Evolutionary conservation across 2,113 vertebrate species (phyloP).

Genomic region (Scopus umbretta): DNA sequence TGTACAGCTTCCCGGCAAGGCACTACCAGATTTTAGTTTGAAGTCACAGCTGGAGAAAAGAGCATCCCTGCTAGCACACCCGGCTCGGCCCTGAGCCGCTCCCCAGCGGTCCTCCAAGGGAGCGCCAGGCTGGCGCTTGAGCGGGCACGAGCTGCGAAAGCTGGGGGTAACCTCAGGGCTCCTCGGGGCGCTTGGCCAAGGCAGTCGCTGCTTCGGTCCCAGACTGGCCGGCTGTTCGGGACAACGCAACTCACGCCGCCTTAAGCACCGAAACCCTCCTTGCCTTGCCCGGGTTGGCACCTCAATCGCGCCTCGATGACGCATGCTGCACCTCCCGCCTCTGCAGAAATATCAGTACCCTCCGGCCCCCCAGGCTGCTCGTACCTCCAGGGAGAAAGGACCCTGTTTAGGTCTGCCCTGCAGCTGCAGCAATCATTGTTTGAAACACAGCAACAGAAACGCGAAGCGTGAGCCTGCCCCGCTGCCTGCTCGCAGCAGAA

Average conservation of each 20-base stretch:
- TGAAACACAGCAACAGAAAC: accelerated
- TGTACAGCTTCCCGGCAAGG: background rate
- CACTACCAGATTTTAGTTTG: accelerated
- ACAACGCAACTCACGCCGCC: accelerated
- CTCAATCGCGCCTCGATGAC: accelerated
- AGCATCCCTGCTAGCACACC: accelerated
- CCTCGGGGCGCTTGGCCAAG: background rate
- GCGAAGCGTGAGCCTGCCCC: background rate
- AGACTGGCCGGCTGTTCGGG: accelerated
- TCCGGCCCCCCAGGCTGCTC: accelerated
- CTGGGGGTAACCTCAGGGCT: background rate
- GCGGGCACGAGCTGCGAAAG: accelerated
- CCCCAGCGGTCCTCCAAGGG: background rate
- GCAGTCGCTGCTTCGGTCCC: accelerated
- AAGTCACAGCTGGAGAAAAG: background rate
- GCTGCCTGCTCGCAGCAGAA: background rate
- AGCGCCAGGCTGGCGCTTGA: accelerated
- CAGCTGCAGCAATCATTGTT: accelerated
- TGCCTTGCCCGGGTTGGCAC: background rate
- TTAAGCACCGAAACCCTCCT: background rate
- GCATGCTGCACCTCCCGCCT: background rate
- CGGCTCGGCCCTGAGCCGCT: accelerated
- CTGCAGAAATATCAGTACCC: accelerated
- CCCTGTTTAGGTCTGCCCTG: accelerated
- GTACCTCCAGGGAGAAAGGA: background rate